These are phyloP conservation scores for Hippocampus abdominalis DNA, from an alignment of 2,113 vertebrate genomes.

Conservation along the genomic window DNA sequence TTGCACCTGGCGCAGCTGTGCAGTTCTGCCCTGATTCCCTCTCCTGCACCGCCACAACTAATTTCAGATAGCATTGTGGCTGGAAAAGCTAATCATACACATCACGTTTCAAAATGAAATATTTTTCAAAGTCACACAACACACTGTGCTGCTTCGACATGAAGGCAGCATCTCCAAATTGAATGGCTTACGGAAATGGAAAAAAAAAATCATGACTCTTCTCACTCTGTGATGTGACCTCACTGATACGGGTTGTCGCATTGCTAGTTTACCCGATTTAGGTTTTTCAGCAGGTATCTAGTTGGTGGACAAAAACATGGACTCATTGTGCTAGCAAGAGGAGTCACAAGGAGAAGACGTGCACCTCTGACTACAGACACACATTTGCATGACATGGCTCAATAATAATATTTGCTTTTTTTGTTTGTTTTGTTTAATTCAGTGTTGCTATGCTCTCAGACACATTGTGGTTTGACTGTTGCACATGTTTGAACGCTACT, in stretches of 20 bases:
- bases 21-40: slow-evolving; percentile 9
- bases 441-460: too few relatives aligned
- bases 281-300: not conserved
- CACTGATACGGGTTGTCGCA: not conserved
- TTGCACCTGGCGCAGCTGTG: slow-evolving; percentile 44
- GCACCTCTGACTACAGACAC: not conserved
- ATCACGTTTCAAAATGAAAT: slow-evolving; percentile 49
- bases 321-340: not conserved
- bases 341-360: not conserved
- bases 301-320: not conserved
- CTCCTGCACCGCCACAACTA: slow-evolving; percentile 20
- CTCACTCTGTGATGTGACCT: not conserved
- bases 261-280: not conserved
- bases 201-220: slow-evolving; percentile 11
- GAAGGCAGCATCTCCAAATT: slow-evolving; percentile 24
- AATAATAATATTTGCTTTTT: too few relatives aligned
- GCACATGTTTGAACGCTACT: too few relatives aligned
- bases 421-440: too few relatives aligned
- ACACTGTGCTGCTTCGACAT: slow-evolving; percentile 18
- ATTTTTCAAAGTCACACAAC: slow-evolving; percentile 27
- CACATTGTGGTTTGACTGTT: too few relatives aligned
- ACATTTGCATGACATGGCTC: too few relatives aligned
- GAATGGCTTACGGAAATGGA: slow-evolving; percentile 29
- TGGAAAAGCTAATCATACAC: slow-evolving; percentile 58
- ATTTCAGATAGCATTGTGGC: slow-evolving; percentile 57